A percentile compares a stretch with the other conserved stretches of the same genome.
Evolutionary conservation across 2,888 invertebrate genomes (phyloP).

Genomic region (Portevinia maculata): DNA sequence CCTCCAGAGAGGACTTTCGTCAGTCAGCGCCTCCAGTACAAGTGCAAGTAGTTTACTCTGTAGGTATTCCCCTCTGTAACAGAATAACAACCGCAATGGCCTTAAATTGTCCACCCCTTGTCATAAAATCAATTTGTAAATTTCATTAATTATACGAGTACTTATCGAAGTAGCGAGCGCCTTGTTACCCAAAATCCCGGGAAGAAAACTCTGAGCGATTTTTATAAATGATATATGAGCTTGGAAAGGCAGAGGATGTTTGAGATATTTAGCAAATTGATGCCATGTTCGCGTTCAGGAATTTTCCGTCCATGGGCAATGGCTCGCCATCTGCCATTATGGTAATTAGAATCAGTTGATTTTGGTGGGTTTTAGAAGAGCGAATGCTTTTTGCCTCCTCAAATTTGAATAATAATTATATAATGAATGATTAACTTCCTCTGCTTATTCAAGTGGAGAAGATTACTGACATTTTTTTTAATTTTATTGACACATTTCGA

Average conservation of each 20-base stretch:
- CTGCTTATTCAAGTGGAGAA: no score
- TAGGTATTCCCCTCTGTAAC: background rate
- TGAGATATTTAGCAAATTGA: slow-evolving; percentile 63
- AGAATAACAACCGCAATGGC: slow-evolving; percentile 49
- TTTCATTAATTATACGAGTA: slow-evolving; percentile 72
- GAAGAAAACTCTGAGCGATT: slow-evolving; percentile 1
- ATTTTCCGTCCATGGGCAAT: slow-evolving; percentile 34
- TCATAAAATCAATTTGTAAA: slow-evolving; percentile 73
- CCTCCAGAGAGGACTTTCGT: slow-evolving; percentile 17
- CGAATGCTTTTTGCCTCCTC: slow-evolving; percentile 34
- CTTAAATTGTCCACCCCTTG: slow-evolving; percentile 69
- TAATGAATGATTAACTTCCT: slow-evolving; percentile 53
- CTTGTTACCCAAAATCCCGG: slow-evolving; percentile 17
- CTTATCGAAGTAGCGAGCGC: slow-evolving; percentile 55
- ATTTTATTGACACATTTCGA: no score
- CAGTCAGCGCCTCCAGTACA: slow-evolving; percentile 14
- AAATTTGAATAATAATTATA: slow-evolving; percentile 29
- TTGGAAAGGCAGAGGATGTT: slow-evolving; percentile 32
- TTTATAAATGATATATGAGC: slow-evolving; percentile 54
- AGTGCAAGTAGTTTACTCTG: background rate
- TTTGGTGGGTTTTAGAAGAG: slow-evolving; percentile 44
- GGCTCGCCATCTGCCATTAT: slow-evolving; percentile 70
- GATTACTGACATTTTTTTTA: slow-evolving; percentile 51
- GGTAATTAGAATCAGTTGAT: slow-evolving; percentile 70
- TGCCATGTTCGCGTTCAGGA: slow-evolving; percentile 65